Evolutionary conservation across 2,888 invertebrate genomes (phyloP).

Genomic region (Liodrosophila aerea): DNA sequence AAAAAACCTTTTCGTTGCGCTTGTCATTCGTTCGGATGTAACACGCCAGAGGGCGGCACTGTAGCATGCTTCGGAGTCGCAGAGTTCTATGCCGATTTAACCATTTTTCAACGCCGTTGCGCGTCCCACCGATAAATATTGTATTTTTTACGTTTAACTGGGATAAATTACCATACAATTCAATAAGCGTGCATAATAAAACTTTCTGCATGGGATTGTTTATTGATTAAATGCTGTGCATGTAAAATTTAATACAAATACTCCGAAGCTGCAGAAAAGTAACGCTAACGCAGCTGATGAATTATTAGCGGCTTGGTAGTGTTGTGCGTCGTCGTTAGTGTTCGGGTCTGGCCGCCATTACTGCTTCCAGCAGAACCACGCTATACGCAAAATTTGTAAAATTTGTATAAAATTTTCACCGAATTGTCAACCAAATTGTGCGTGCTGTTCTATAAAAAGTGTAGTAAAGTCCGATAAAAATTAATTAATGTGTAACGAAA

Average conservation of each 20-base stretch:
- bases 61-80: conserved; percentile 51
- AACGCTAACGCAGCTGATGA: conserved; percentile 37
- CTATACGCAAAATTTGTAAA: conserved; percentile 78
- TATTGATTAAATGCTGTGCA: conserved; percentile 3
- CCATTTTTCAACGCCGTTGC: conserved; percentile 47
- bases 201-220: conserved; percentile 27
- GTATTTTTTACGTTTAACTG: conserved; percentile 18
- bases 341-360: conserved; percentile 87
- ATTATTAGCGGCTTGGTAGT: conserved; percentile 53
- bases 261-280: conserved; percentile 17
- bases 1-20: conserved; percentile 69
- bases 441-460: conserved; percentile 55
- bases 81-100: conserved; percentile 58
- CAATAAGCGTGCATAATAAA: not conserved
- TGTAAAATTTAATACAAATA: conserved; percentile 18
- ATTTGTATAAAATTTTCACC: conserved; percentile 64
- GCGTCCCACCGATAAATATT: conserved; percentile 19
- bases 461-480: conserved; percentile 60
- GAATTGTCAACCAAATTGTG: conserved; percentile 76
- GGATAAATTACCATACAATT: conserved; percentile 15
- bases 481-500: conserved; percentile 30
- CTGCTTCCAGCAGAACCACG: conserved; percentile 85
- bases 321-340: conserved; percentile 64
- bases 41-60: conserved; percentile 55
- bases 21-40: conserved; percentile 34